phyloP scores from a whole-genome alignment of 2,797 vertebrate species.

The Momotus momota region DNA sequence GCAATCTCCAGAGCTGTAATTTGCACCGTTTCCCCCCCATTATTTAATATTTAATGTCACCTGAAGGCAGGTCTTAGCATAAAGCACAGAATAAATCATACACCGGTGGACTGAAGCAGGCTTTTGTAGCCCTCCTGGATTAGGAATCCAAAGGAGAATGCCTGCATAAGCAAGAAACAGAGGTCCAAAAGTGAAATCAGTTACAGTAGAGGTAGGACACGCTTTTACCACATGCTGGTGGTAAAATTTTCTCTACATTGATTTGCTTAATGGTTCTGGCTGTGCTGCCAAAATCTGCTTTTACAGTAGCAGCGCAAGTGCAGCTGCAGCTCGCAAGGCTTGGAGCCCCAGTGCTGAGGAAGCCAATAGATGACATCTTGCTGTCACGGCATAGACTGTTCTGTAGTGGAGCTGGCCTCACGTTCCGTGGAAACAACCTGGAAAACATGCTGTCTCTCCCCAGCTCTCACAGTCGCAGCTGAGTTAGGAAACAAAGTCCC shows the following conservation, averaged over 20 bases:
- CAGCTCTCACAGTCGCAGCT: conserved; percentile 27
- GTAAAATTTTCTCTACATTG: background rate
- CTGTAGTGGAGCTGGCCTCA: conserved; percentile 39
- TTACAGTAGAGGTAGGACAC: background rate
- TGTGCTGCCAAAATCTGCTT: conserved; percentile 3
- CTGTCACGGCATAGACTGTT: conserved; percentile 8
- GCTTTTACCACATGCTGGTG: background rate
- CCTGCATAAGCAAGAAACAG: background rate
- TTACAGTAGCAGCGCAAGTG: conserved; percentile 52
- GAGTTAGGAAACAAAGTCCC: conserved; percentile 50
- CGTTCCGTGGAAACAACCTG: conserved; percentile 65
- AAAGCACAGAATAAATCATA: background rate
- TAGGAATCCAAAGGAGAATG: background rate
- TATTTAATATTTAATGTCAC: conserved; percentile 32
- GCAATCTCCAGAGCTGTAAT: background rate
- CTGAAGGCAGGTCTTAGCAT: background rate
- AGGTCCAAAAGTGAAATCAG: background rate
- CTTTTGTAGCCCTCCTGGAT: background rate
- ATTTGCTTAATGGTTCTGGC: background rate
- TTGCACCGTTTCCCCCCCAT: background rate
- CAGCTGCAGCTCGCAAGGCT: conserved; percentile 58
- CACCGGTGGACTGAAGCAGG: background rate
- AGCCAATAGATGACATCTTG: conserved; percentile 57
- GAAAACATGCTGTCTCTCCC: conserved; percentile 51
- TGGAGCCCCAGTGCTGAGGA: conserved; percentile 43